These are phyloP conservation scores for Chondrilla cf. caribensis DNA, from an alignment of 37 sponge, comb jelly and placozoan genomes.

Conservation along the genomic window DNA sequence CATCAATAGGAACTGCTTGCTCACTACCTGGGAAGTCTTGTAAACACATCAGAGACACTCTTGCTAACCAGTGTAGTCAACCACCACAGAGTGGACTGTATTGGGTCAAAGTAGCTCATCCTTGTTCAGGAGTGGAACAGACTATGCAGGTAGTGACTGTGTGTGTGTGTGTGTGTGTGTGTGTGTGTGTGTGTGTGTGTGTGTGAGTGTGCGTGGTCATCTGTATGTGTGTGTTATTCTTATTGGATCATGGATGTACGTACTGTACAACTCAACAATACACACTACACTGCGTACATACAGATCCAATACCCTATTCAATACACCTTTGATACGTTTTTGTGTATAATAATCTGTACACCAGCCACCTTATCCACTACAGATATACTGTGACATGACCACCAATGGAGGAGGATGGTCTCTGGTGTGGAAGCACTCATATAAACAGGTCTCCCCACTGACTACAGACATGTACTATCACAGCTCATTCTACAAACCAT, in stretches of 20 bases:
- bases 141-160: constrained; percentile 26
- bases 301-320: too few relatives aligned
- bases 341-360: too few relatives aligned
- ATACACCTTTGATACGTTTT: too few relatives aligned
- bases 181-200: not conserved
- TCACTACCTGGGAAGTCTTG: constrained; percentile 15
- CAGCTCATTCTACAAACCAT: not conserved
- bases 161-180: constrained; percentile 27
- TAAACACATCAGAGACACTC: constrained; percentile 18
- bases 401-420: constrained; percentile 31
- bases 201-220: not conserved
- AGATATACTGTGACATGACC: constrained; percentile 22
- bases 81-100: constrained; percentile 12
- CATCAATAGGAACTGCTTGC: too few relatives aligned
- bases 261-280: too few relatives aligned
- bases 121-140: not conserved
- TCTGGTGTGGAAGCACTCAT: constrained; percentile 23
- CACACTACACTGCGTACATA: too few relatives aligned
- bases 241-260: too few relatives aligned
- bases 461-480: constrained; percentile 24
- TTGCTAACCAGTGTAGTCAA: not conserved
- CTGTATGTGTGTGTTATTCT: too few relatives aligned
- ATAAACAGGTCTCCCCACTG: constrained; percentile 3
- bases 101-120: constrained; percentile 11
- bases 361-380: too few relatives aligned